These are phyloP conservation scores for Tragelaphus imberbis DNA, from an alignment of 2,113 vertebrate genomes.

Conservation along the genomic window DNA sequence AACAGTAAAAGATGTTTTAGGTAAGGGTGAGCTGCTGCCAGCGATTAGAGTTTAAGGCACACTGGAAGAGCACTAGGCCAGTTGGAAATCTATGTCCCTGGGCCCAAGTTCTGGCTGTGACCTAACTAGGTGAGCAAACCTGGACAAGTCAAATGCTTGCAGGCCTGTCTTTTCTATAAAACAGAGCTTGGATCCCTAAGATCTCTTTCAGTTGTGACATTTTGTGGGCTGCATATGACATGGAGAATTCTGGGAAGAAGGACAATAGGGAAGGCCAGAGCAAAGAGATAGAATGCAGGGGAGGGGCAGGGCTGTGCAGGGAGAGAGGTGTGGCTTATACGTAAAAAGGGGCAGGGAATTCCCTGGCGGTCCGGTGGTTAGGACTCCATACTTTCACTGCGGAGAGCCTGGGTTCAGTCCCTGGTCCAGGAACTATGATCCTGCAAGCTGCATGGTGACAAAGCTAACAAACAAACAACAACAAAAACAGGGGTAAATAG, in stretches of 20 bases:
- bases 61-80: background rate
- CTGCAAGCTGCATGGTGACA: background rate
- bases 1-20: background rate
- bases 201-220: background rate
- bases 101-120: background rate
- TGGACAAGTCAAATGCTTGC: background rate
- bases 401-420: background rate
- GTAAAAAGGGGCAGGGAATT: background rate
- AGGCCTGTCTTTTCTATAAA: background rate
- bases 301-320: background rate
- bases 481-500: background rate
- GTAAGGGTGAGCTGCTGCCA: background rate
- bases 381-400: background rate
- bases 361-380: background rate
- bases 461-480: background rate
- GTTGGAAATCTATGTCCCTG: background rate
- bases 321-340: background rate
- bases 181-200: background rate
- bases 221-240: background rate
- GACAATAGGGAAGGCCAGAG: background rate
- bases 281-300: background rate
- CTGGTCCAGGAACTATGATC: background rate
- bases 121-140: background rate
- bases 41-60: background rate
- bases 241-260: background rate